A percentile compares a stretch with the other conserved stretches of the same genome.
These are phyloP conservation scores for Melipona beecheii DNA, from an alignment of 2,888 invertebrate species.

Conservation along the genomic window DNA sequence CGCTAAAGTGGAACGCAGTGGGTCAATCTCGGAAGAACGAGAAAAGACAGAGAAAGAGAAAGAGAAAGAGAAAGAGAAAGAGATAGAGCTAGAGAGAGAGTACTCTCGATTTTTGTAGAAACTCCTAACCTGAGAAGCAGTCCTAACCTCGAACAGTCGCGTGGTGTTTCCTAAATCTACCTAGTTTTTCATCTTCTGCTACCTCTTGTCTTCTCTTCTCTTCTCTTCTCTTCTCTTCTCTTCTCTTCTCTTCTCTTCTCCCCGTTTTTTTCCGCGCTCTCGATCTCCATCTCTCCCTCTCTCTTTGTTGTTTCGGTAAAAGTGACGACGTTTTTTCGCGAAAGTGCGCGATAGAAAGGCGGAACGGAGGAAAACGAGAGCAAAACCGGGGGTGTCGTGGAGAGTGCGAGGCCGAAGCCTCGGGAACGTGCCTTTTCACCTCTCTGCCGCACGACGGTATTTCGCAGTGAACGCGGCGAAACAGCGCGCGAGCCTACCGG, in stretches of 20 bases:
- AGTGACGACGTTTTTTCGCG: neutral
- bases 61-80: slow-evolving; percentile 5
- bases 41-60: slow-evolving; percentile 8
- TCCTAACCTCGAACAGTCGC: neutral
- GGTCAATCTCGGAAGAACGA: slow-evolving; percentile 38
- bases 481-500: slow-evolving; percentile 60
- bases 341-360: neutral
- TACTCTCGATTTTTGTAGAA: slow-evolving; percentile 57
- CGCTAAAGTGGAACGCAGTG: slow-evolving; percentile 69
- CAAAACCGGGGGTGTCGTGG: neutral
- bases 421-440: slow-evolving; percentile 25
- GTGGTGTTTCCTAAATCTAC: neutral
- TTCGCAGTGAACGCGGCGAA: slow-evolving; percentile 38
- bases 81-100: too few relatives aligned
- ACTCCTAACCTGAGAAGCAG: neutral
- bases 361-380: neutral
- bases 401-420: slow-evolving; percentile 5
- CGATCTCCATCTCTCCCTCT: neutral
- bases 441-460: slow-evolving; percentile 1
- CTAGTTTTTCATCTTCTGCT: neutral
- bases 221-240: too few relatives aligned
- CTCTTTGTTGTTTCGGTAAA: slow-evolving; percentile 4
- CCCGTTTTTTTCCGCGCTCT: neutral
- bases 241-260: too few relatives aligned
- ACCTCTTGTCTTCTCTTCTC: neutral